These are phyloP conservation scores for Euplexia lucipara DNA, from an alignment of 2,888 invertebrate genomes.

Conservation along the genomic window DNA sequence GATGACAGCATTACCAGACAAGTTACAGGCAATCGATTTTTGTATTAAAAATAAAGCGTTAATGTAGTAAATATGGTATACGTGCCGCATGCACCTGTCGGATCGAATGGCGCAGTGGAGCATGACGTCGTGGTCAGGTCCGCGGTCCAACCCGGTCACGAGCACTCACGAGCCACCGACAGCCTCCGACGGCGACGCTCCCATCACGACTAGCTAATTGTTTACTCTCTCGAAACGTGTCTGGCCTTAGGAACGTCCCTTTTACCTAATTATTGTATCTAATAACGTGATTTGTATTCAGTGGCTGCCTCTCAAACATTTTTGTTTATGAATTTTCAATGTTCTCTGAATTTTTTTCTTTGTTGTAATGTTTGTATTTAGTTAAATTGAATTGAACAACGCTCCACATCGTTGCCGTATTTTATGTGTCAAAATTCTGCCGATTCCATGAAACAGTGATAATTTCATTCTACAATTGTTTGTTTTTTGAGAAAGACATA, in stretches of 20 bases:
- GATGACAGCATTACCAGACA: conserved; percentile 32
- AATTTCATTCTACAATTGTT: conserved; percentile 12
- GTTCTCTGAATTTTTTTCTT: conserved; percentile 4
- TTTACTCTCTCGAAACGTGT: conserved; percentile 65
- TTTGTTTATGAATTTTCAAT: conserved; percentile 27
- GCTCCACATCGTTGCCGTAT: conserved; percentile 19
- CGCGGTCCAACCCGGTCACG: conserved; percentile 65
- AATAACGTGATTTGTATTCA: conserved; percentile 47
- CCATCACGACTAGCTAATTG: conserved; percentile 76
- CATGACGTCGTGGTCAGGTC: conserved; percentile 78
- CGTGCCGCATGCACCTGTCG: conserved; percentile 81
- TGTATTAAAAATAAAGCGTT: conserved; percentile 33
- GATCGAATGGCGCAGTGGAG: conserved; percentile 80
- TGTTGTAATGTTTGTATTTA: conserved; percentile 20
- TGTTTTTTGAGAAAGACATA: conserved; percentile 14
- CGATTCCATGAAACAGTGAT: conserved; percentile 14
- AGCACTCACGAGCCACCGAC: conserved; percentile 70
- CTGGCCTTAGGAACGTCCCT: conserved; percentile 51
- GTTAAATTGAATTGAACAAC: conserved; percentile 18
- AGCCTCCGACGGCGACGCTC: conserved; percentile 68
- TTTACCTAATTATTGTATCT: conserved; percentile 53
- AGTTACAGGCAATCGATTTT: conserved; percentile 28
- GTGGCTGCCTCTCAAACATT: conserved; percentile 16
- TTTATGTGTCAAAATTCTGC: conserved; percentile 21
- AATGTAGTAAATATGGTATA: conserved; percentile 51